These are phyloP conservation scores for Perca flavescens DNA, from an alignment of 2,113 vertebrate species.

Conservation along the genomic window DNA sequence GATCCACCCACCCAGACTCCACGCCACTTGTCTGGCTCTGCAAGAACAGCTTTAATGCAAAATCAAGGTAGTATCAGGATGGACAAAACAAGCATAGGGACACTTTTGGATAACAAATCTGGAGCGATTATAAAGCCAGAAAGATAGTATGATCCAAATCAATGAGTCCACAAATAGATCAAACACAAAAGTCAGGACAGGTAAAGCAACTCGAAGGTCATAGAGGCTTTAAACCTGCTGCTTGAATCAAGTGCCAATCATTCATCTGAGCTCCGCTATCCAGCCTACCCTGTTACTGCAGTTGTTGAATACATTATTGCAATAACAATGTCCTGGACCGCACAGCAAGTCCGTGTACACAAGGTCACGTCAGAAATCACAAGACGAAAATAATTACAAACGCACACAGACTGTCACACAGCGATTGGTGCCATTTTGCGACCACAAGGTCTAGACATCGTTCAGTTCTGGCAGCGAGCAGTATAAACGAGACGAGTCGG, in stretches of 20 bases:
- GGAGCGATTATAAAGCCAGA: background rate
- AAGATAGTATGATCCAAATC: background rate
- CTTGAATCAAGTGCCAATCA: constrained; percentile 39
- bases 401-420: constrained; percentile 22
- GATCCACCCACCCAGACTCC: constrained; percentile 72
- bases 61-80: constrained; percentile 16
- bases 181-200: constrained; percentile 1
- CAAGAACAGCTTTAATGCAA: constrained; percentile 44
- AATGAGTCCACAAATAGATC: background rate
- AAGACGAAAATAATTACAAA: constrained; percentile 27
- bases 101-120: constrained; percentile 1
- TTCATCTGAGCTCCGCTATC: background rate
- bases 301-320: background rate
- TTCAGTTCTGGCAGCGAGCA: constrained; percentile 6
- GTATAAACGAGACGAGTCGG: constrained; percentile 20
- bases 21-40: constrained; percentile 55
- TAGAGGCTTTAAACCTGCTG: background rate
- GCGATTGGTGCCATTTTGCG: constrained; percentile 66
- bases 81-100: constrained; percentile 20
- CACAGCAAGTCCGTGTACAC: constrained; percentile 21
- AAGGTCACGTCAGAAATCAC: constrained; percentile 57
- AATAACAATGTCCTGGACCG: constrained; percentile 29
- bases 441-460: constrained; percentile 50
- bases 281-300: background rate
- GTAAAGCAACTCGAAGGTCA: constrained; percentile 39